Evolutionary conservation across 2,113 vertebrate species (phyloP).

Genomic region (Platysternon megacephalum): DNA sequence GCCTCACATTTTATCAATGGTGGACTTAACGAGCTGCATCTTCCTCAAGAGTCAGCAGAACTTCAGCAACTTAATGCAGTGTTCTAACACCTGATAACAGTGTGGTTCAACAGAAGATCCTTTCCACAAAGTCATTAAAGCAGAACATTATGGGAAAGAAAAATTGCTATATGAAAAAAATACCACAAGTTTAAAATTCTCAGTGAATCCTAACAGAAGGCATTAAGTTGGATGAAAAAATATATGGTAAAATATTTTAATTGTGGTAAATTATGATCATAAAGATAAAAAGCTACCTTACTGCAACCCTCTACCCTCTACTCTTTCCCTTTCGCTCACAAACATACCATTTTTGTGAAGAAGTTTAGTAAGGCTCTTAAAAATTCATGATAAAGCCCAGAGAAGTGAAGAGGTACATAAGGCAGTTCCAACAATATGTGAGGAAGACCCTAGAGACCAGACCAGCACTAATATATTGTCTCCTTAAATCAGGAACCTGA

Average conservation of each 20-base stretch:
- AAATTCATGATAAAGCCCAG: constrained; percentile 4
- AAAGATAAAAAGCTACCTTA: neutral
- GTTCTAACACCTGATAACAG: neutral
- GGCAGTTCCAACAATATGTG: neutral
- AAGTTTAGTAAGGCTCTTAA: neutral
- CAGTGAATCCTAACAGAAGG: neutral
- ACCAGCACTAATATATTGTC: neutral
- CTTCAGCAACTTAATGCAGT: neutral
- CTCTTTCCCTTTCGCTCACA: neutral
- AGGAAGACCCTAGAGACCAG: constrained; percentile 28
- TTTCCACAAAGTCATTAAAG: neutral
- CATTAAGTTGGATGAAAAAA: neutral
- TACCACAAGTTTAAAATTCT: neutral
- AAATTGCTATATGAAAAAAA: neutral
- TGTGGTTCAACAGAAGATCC: neutral
- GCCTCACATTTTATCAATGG: neutral
- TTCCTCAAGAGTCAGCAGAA: neutral
- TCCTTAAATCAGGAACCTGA: constrained; percentile 53
- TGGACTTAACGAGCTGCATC: neutral
- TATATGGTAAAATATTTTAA: neutral
- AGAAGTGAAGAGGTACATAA: neutral
- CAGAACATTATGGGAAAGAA: neutral
- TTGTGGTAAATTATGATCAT: neutral
- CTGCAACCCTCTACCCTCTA: neutral
- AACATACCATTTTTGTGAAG: neutral